Evolutionary conservation across 2,888 invertebrate species (phyloP).

Genomic region (Polydesmus complanatus): DNA sequence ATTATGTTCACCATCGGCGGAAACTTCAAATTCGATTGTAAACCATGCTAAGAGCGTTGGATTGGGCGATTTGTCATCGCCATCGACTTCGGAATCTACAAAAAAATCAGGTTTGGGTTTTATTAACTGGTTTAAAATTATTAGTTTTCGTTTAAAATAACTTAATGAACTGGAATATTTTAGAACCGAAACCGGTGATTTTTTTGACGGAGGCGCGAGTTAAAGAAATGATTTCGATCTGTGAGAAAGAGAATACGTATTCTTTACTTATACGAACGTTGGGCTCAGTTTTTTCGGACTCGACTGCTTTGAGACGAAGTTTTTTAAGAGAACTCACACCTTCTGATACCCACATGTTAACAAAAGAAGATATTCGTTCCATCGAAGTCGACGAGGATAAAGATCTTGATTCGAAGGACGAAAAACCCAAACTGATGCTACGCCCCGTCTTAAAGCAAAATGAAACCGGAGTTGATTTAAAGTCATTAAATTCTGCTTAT

Average conservation of each 20-base stretch:
- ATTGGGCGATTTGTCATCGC: neutral
- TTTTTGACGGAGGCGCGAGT: slow-evolving; percentile 59
- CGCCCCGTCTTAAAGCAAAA: slow-evolving; percentile 17
- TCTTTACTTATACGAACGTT: slow-evolving; percentile 58
- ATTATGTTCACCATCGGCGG: neutral
- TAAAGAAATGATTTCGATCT: slow-evolving; percentile 57
- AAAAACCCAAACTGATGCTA: neutral
- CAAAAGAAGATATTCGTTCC: slow-evolving; percentile 57
- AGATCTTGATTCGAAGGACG: slow-evolving; percentile 55
- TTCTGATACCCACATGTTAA: slow-evolving; percentile 25
- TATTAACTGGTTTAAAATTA: neutral
- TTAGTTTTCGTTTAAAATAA: neutral
- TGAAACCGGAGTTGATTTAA: slow-evolving; percentile 28
- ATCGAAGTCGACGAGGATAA: slow-evolving; percentile 70
- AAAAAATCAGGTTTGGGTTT: slow-evolving; percentile 1
- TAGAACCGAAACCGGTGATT: slow-evolving; percentile 9
- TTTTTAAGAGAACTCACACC: slow-evolving; percentile 35
- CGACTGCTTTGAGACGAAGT: slow-evolving; percentile 56
- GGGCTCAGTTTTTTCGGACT: slow-evolving; percentile 57
- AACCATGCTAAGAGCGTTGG: neutral
- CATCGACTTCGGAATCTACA: slow-evolving; percentile 5
- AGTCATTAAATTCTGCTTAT: slow-evolving; percentile 54
- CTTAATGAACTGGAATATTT: no score
- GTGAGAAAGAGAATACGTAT: slow-evolving; percentile 51
- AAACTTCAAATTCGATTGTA: neutral